Evolutionary conservation across 2,113 vertebrate species (phyloP), one percentile per base, ranked within the genome.

Genomic region (Anoplopoma fimbria): DNA sequence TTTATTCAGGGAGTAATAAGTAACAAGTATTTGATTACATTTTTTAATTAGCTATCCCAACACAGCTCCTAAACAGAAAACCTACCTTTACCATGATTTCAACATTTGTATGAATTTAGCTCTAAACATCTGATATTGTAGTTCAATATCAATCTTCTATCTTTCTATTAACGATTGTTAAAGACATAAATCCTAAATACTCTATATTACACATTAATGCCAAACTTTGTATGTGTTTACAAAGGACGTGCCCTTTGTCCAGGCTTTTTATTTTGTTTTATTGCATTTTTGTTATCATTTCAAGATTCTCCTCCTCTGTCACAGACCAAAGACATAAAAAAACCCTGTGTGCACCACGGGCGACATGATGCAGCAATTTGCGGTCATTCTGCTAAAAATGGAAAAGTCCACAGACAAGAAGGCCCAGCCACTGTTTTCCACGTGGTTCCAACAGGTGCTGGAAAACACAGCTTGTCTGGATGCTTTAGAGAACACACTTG

Each of bases 361-460:
- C 64, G 74, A 90, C 69, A 78, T 83, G 74, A 89, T 85, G 86
- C 87, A 92, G 90, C 85, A 91, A 87, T 94, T 94, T 92, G 91
- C 36, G 92, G 94, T 71, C 1, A 6, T 49, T 34, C 65, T 87
- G 74, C 91, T 94, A 94, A 93, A 91, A 93, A 89, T 81, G 85
- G 81, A 88, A n/a, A 79, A 74, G 78, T 88, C 81, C 69, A 84
- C 74, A 91, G 89, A 87, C 88, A 70, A 36, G 88, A 78, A 53
- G 82, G 63, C 75, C 77, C 2, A 10, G 65, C 83, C 81, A 77
- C 62, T 77, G 76, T 86, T 89, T 91, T 90, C 90, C 62, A 89
- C 47, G 29, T 68, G 64, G 83, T 88, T 86, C 79, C 83, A 76
- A 81, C 92, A 94, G 92, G 94, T 93, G 87, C 87, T 86, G 53